These are phyloP conservation scores for Thysanoteuthis rhombus DNA, from an alignment of 2,888 invertebrate genomes.

Conservation along the genomic window DNA sequence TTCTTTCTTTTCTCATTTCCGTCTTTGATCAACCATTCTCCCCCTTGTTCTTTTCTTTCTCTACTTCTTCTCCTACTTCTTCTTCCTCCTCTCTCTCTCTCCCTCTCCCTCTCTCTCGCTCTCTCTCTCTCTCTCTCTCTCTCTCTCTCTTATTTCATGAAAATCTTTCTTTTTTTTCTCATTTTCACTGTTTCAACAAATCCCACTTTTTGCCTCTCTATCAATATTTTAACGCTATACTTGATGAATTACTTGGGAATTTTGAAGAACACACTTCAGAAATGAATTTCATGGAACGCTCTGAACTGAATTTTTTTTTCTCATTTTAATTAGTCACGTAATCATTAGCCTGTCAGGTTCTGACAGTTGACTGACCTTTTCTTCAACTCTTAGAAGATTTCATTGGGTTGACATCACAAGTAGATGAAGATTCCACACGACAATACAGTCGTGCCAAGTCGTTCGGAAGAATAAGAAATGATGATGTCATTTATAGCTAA, in stretches of 20 bases:
- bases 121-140: too few relatives aligned
- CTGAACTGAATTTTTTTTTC: background rate
- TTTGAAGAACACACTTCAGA: background rate
- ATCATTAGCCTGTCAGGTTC: background rate
- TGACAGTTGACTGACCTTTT: background rate
- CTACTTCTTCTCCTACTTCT: too few relatives aligned
- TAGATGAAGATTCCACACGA: background rate
- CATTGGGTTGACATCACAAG: background rate
- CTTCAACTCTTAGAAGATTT: background rate
- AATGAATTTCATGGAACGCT: too few relatives aligned
- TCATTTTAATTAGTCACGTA: background rate
- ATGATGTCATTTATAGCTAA: background rate
- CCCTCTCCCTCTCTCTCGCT: too few relatives aligned
- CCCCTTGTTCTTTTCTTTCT: too few relatives aligned
- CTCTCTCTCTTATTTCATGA: too few relatives aligned
- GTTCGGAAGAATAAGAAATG: background rate
- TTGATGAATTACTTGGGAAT: background rate
- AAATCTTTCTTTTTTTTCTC: too few relatives aligned
- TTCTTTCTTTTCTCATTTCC: too few relatives aligned
- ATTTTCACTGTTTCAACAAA: too few relatives aligned
- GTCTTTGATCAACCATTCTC: too few relatives aligned
- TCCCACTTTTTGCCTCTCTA: background rate
- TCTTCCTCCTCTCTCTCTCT: too few relatives aligned
- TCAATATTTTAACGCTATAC: background rate
- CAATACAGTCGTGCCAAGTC: background rate